phyloP scores from a whole-genome alignment of 1,140 invertebrate genomes.

The Drosophila sturtevanti region DNA sequence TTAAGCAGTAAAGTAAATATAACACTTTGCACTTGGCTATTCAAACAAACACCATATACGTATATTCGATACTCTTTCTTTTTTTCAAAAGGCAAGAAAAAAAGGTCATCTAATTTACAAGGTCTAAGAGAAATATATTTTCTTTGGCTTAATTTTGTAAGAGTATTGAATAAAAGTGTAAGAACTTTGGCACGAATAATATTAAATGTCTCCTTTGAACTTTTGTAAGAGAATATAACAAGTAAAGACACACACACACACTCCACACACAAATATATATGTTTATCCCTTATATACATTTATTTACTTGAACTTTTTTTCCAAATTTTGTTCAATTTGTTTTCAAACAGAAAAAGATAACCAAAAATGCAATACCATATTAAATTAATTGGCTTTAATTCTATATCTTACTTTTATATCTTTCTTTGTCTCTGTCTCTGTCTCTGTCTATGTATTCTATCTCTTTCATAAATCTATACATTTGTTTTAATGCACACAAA shows the following conservation, averaged over 20 bases:
- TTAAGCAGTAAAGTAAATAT: constrained; percentile 68
- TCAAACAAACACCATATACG: neutral
- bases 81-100: no score
- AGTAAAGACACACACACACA: neutral
- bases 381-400: constrained; percentile 72
- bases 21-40: constrained; percentile 59
- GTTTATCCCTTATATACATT: constrained; percentile 19
- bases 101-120: no score
- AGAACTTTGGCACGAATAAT: constrained; percentile 17
- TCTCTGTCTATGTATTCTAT: neutral
- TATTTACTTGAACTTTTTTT: constrained; percentile 29
- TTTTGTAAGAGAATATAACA: neutral
- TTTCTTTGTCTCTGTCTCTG: neutral
- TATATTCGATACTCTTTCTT: neutral
- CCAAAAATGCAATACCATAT: constrained; percentile 54
- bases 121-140: no score
- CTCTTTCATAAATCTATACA: constrained; percentile 1
- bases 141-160: no score
- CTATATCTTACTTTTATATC: constrained; percentile 56
- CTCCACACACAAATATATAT: neutral
- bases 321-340: no score
- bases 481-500: constrained; percentile 5
- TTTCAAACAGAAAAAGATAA: constrained; percentile 26
- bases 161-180: constrained; percentile 1
- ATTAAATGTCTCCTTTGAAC: neutral